Evolutionary conservation across 2,797 vertebrate species (phyloP), one percentile per base, ranked within the genome.

Genomic region (Garrulus glandarius): DNA sequence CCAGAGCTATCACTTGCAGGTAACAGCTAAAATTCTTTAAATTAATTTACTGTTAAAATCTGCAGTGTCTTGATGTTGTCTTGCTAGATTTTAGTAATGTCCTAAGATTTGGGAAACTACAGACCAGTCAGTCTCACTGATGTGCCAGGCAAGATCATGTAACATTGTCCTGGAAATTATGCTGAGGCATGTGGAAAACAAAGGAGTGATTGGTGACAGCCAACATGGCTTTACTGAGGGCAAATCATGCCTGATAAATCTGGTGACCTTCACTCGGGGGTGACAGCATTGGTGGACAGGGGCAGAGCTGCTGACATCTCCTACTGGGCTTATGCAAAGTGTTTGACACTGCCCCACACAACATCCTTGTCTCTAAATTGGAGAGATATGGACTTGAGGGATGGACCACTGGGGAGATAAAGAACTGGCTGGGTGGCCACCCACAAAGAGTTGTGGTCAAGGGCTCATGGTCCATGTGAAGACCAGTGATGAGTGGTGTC

Each of bases 201-300:
- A 39, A 47, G 10, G 52, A 12, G 19, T 49, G 30, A 23, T 41
- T 41, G 15, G 2, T 23, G 49, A 14, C 10, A 61, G 37, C n/a
- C 22, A 27, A 1, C 44, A 23, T 3, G 4, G 43, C 20, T 67
- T 26, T 21, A 5, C 37, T 15, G 11, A 43, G 16, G 30, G 19
- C 11, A 63, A 34, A 19, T 24, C 10, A 6, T 41, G 36, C 13
- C 53, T 69, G 44, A 34, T 10, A 68, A 5, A 19, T 27, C 30
- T 49, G 1, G 52, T 53, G 29, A 20, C 52, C 29, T 20, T 53
- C 29, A 32, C 29, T 8, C 10, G 1, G 4, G 11, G 15, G 20
- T 39, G 36, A 15, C 29, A 47, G 14, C 41, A 18, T 2, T 1
- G 3, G 29, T 17, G 29, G 34, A 9, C 1, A 1, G 18, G 18